Conservation (phyloP, 1,140 invertebrate genomes). For the Drosophila parabipectinata region DNA sequence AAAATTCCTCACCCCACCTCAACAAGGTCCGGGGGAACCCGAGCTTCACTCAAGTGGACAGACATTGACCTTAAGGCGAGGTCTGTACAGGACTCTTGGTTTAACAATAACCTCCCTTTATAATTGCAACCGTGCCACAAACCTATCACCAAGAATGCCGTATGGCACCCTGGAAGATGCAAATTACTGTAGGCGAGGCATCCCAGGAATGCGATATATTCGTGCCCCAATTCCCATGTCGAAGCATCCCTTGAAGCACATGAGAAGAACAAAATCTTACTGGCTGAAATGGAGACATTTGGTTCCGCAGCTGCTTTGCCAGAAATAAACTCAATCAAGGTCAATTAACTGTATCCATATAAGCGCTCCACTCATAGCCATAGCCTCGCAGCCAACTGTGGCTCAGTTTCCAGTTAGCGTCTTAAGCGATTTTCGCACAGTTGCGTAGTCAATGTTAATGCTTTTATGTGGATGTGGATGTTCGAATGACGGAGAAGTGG, state of each 20-base stretch:
- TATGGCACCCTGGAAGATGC: conserved; percentile 20
- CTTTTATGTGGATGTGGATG: conserved; percentile 24
- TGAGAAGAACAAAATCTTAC: background rate
- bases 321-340: conserved; percentile 81
- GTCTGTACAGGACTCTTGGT: conserved; percentile 2
- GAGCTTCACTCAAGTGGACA: conserved; percentile 27
- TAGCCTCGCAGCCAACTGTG: conserved; percentile 9
- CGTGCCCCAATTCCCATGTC: conserved; percentile 9
- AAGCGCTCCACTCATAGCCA: conserved; percentile 44
- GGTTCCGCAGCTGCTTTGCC: conserved; percentile 35
- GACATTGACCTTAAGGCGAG: conserved; percentile 12
- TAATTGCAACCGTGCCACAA: no score
- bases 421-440: conserved; percentile 61
- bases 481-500: conserved; percentile 17
- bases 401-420: conserved; percentile 35
- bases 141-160: background rate
- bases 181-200: conserved; percentile 15
- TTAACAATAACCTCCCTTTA: no score
- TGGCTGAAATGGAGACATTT: conserved; percentile 22
- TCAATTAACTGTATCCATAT: conserved; percentile 84
- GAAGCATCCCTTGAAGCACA: background rate
- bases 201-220: conserved; percentile 12
- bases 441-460: conserved; percentile 46
- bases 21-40: conserved; percentile 8
- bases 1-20: conserved; percentile 35